phyloP scores from a whole-genome alignment of 2,797 vertebrate species.

The Hippopotamyrus pictus region DNA sequence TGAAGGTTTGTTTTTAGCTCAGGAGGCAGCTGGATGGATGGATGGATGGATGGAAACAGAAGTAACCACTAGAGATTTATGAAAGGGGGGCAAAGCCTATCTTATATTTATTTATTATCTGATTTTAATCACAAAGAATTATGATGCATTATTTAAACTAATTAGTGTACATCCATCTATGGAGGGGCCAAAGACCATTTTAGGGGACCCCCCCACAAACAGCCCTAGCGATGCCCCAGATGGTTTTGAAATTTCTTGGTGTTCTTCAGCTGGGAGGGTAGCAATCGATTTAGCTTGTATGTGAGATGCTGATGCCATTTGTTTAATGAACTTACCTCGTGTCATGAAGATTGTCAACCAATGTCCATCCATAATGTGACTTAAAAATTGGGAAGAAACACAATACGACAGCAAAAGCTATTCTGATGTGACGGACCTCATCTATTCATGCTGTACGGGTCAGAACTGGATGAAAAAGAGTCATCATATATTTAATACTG shows the following conservation, averaged over 20 bases:
- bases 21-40: neutral
- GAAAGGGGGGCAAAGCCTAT: neutral
- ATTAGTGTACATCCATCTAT: neutral
- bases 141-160: neutral
- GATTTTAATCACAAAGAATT: neutral
- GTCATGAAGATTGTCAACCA: neutral
- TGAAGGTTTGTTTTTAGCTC: neutral
- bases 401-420: neutral
- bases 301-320: neutral
- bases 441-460: neutral
- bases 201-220: neutral
- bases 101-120: neutral
- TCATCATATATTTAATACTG: neutral
- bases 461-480: neutral
- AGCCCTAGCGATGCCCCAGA: neutral
- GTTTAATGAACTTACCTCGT: neutral
- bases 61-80: neutral
- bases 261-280: neutral
- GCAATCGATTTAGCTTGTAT: neutral
- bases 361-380: neutral
- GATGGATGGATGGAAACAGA: neutral
- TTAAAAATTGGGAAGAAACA: neutral
- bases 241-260: neutral
- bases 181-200: neutral
- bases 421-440: neutral